These are phyloP conservation scores for Zosterops pallidus DNA, from an alignment of 2,113 vertebrate species.

Conservation along the genomic window DNA sequence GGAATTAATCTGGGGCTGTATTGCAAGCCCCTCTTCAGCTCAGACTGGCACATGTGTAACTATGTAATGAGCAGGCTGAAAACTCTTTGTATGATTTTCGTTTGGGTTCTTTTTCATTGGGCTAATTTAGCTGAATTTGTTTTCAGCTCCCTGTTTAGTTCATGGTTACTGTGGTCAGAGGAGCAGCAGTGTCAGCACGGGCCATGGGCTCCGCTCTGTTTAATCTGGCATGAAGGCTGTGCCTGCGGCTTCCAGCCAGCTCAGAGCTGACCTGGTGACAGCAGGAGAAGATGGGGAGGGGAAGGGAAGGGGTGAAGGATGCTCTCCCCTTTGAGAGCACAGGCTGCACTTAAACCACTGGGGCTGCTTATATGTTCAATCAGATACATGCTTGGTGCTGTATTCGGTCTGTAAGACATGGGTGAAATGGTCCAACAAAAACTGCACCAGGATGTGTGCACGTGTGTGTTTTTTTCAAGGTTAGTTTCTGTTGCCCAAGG, in stretches of 20 bases:
- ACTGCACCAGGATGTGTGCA: too few species aligned
- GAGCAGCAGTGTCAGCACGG: not conserved
- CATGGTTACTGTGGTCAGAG: not conserved
- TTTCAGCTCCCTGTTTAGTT: constrained; percentile 11
- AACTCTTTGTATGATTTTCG: not conserved
- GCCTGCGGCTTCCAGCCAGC: not conserved
- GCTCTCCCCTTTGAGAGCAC: not conserved
- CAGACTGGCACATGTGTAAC: not conserved
- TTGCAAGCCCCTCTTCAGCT: not conserved
- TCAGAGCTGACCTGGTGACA: not conserved
- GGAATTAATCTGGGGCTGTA: not conserved
- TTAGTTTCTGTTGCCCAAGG: not conserved
- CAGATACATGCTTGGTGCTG: not conserved
- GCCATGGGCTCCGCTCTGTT: not conserved
- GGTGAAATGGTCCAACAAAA: not conserved
- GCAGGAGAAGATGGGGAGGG: not conserved
- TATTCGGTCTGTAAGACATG: rapidly evolving
- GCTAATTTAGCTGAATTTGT: not conserved
- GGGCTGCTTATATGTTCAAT: not conserved
- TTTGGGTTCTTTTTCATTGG: not conserved
- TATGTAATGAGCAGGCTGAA: rapidly evolving
- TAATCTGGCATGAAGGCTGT: not conserved
- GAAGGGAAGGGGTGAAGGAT: not conserved
- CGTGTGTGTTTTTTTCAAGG: not conserved
- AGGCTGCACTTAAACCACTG: not conserved